Base-by-base conservation (phyloP, 64 coral and sea anemone species). In the Catalaphyllia jardinei region DNA sequence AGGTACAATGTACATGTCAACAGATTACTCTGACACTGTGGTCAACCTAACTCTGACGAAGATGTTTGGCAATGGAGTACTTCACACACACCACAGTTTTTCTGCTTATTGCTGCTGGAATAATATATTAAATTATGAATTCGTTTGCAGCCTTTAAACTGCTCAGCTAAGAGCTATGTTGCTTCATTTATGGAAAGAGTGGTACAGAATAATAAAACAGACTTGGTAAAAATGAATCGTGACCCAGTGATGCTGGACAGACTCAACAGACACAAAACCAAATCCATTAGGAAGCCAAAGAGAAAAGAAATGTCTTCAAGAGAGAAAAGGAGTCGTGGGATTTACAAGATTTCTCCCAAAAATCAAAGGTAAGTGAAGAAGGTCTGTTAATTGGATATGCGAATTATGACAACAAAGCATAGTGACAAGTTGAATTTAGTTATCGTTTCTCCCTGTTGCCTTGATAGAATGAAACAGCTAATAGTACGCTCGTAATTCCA, bases 151-250 rank as follows among this genome's bases (percentile, higher is more conserved):
- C 71, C 82, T 20, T 49, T 96, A 2, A 73, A 88, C 4, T 73
- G 82, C 50, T 89, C 95, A 88, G 88, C 95, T 12, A 96, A 88
- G 72, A 83, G 80, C 14, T 93, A 80, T 88, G 88, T 96, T 18
- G 64, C 79, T 42, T 93, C 91, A 60, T 96, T 96, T 73, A 27
- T 93, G 35, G 62, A 72, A 8, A 91, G 87, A 77, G 29, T 71
- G 15, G 67, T 86, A 15, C 80, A 88, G 46, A 65, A 82, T 17
- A 80, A 87, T n/a, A 80, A 38, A 50, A 74, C 46, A 15, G 76
- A 91, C 10, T 52, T 77, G 31, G 79, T 84, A 35, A 67, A n/a
- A 52, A 61, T 96, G 25, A 91, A 29, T 4, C 72, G 51, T 50
- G 87, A 93, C 27, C 82, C 91, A 9, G 76, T 96, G 10, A 93